These are phyloP conservation scores for Phyllostomus discolor DNA, from an alignment of 2,113 vertebrate genomes.

Conservation along the genomic window DNA sequence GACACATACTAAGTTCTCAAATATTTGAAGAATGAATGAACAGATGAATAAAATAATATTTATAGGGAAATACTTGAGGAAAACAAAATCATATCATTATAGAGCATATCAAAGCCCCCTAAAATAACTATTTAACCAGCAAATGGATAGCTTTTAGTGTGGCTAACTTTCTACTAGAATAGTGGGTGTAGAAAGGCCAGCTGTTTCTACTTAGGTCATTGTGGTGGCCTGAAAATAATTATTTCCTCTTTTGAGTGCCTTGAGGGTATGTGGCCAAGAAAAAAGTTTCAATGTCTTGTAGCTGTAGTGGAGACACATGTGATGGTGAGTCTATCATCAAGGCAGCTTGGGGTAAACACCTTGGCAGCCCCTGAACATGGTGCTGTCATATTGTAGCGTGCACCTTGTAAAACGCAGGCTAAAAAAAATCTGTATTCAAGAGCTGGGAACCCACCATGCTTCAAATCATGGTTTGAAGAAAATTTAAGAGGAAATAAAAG, in stretches of 20 bases:
- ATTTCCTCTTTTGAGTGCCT: conserved; percentile 46
- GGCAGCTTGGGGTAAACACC: neutral
- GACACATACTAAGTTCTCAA: neutral
- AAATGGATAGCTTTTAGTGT: neutral
- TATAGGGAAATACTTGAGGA: neutral
- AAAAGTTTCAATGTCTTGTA: neutral
- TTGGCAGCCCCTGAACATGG: neutral
- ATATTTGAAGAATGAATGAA: neutral
- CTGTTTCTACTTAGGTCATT: conserved; percentile 54
- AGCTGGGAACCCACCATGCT: neutral
- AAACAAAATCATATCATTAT: neutral
- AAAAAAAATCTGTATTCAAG: neutral
- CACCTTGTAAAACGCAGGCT: neutral
- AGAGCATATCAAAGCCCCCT: neutral
- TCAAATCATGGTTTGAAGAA: conserved; percentile 1
- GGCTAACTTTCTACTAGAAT: neutral
- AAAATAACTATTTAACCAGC: conserved; percentile 19
- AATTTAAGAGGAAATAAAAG: neutral
- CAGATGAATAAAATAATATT: neutral
- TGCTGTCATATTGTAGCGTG: neutral
- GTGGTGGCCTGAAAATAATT: conserved; percentile 49
- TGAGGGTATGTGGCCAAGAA: conserved; percentile 18
- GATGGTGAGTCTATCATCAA: neutral
- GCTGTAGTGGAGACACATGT: neutral
- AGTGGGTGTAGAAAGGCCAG: conserved; percentile 22